Percentiles rank a stretch among this genome's conserved stretches.
Conservation (phyloP, 2,797 vertebrate species). For the Rousettus madagascariensis region DNA sequence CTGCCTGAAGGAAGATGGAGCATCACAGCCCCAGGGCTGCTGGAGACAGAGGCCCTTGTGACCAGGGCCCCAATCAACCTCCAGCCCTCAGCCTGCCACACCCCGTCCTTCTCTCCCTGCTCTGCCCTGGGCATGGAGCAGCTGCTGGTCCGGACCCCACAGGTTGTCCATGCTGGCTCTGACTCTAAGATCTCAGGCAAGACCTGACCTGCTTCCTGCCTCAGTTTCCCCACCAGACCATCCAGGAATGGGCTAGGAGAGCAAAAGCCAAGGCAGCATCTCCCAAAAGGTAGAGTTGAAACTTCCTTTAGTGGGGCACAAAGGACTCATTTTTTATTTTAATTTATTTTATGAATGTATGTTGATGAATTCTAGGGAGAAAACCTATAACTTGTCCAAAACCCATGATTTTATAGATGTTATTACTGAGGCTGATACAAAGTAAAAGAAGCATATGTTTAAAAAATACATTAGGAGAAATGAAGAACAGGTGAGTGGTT, state of each 20-base stretch:
- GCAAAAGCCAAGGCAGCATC: not conserved
- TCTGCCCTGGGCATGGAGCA: not conserved
- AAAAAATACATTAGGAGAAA: not conserved
- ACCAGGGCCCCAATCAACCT: too few relatives aligned
- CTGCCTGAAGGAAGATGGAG: rapidly evolving
- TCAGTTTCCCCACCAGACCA: not conserved
- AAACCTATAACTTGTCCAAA: not conserved
- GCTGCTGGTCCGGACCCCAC: not conserved
- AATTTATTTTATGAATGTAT: not conserved
- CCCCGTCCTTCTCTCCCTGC: not conserved
- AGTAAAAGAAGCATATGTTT: not conserved
- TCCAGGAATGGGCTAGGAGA: not conserved
- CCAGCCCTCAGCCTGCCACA: not conserved
- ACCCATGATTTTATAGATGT: not conserved
- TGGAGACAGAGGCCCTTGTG: not conserved
- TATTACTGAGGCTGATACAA: not conserved
- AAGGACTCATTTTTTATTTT: not conserved
- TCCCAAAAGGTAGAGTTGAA: not conserved
- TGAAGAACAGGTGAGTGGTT: not conserved
- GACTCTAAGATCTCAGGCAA: not conserved
- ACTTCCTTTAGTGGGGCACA: not conserved
- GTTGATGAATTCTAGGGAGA: not conserved
- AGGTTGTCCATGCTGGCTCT: not conserved
- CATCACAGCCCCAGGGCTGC: not conserved
- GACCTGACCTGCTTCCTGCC: not conserved